A percentile compares a stretch with the other conserved stretches of the same genome.
phyloP scores from a whole-genome alignment of 35 echinoderm and acorn worm genomes.

The Ophioderma brevispina region DNA sequence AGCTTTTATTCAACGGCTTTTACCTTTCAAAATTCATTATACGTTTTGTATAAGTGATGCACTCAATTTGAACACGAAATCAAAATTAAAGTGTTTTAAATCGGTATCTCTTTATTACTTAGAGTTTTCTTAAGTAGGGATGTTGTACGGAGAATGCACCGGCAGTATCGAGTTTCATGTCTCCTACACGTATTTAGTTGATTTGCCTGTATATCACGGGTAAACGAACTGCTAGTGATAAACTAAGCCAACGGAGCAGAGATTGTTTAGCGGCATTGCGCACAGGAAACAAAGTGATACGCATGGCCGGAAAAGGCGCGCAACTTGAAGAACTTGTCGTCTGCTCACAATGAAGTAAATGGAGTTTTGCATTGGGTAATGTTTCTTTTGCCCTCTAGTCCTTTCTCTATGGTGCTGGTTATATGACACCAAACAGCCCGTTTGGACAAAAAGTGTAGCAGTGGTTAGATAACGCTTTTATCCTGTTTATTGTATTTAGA shows the following conservation, averaged over 20 bases:
- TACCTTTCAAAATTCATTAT: too few species aligned
- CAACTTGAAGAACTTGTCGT: neutral
- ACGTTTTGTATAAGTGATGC: neutral
- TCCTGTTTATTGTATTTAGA: too few species aligned
- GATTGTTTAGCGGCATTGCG: neutral
- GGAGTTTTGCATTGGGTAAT: neutral
- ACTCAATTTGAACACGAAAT: neutral
- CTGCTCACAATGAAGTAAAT: neutral
- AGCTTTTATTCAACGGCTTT: too few species aligned
- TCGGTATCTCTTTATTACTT: neutral
- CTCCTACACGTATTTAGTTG: neutral
- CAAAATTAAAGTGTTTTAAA: neutral
- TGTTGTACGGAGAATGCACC: neutral
- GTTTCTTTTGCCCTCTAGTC: neutral
- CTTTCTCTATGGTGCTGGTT: neutral
- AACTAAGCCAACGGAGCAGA: neutral
- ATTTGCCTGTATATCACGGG: neutral
- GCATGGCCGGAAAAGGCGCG: slow-evolving; percentile 6
- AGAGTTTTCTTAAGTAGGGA: neutral
- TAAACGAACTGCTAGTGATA: neutral
- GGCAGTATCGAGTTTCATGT: neutral
- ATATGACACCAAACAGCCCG: neutral
- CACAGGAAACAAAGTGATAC: neutral
- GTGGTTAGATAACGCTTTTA: too few species aligned
- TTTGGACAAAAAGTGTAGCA: neutral